These are phyloP conservation scores for Onychomys leucogaster DNA, from an alignment of 2,797 vertebrate species.

Conservation along the genomic window DNA sequence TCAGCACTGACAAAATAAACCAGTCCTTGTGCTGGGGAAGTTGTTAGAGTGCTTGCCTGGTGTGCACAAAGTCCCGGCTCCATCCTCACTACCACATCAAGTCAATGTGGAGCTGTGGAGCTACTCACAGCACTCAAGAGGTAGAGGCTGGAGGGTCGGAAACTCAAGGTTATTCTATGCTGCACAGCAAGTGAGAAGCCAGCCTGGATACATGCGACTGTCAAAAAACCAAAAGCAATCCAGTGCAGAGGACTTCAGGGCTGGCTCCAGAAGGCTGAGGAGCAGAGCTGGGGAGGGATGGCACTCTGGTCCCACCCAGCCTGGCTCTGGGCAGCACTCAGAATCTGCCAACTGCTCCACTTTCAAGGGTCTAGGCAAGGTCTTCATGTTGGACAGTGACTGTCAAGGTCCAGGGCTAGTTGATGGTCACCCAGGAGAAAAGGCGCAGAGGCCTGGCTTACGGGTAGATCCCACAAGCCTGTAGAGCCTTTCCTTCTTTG, in stretches of 20 bases:
- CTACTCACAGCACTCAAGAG: background rate
- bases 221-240: background rate
- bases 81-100: background rate
- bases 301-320: background rate
- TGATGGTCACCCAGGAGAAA: slow-evolving; percentile 98
- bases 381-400: background rate
- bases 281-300: background rate
- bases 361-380: background rate
- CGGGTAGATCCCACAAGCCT: slow-evolving; percentile 96
- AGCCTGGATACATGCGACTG: background rate
- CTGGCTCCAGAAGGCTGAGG: background rate
- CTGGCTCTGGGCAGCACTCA: background rate
- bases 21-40: background rate
- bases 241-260: rapidly evolving
- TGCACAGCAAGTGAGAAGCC: background rate
- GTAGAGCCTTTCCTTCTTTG: slow-evolving; percentile 94
- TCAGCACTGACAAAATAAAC: background rate
- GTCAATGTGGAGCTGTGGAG: background rate
- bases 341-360: background rate
- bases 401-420: slow-evolving; percentile 82
- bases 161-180: background rate
- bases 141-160: background rate
- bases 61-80: background rate
- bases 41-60: background rate
- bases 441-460: slow-evolving; percentile 95